phyloP scores from a whole-genome alignment of 2,797 vertebrate genomes.

The Sphaeramia orbicularis region DNA sequence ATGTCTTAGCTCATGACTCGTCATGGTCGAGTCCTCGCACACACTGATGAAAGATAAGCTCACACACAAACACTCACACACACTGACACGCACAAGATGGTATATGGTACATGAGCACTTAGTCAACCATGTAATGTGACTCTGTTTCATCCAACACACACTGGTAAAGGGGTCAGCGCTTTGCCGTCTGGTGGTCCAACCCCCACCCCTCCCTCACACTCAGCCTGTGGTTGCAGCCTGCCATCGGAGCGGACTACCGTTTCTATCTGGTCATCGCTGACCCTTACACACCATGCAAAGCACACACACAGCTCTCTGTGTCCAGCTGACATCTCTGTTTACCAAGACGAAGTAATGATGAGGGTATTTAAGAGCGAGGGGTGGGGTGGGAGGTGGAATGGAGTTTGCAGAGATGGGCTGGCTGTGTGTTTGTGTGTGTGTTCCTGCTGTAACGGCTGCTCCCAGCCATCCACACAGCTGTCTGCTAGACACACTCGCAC shows the following conservation, averaged over 20 bases:
- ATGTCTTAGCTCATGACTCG: conserved; percentile 9
- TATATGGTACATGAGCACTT: conserved; percentile 67
- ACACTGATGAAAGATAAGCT: conserved; percentile 44
- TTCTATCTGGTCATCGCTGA: conserved; percentile 27
- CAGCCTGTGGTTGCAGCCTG: conserved; percentile 17
- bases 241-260: neutral
- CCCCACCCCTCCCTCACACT: conserved; percentile 9
- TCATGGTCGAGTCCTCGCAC: conserved; percentile 13
- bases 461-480: conserved; percentile 83
- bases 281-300: conserved; percentile 2
- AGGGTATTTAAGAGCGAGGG: conserved; percentile 36
- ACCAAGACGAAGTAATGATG: conserved; percentile 40
- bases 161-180: conserved; percentile 71
- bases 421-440: conserved; percentile 51
- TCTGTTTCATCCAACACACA: conserved; percentile 45
- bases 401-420: conserved; percentile 43
- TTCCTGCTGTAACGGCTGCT: conserved; percentile 82
- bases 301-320: conserved; percentile 3
- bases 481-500: conserved; percentile 68
- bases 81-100: conserved; percentile 66
- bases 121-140: conserved; percentile 75
- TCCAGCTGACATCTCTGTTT: conserved; percentile 57
- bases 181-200: conserved; percentile 68
- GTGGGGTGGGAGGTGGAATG: conserved; percentile 41
- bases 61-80: conserved; percentile 30